Conservation (phyloP, 2,888 invertebrate genomes). For the Phalera bucephala region DNA sequence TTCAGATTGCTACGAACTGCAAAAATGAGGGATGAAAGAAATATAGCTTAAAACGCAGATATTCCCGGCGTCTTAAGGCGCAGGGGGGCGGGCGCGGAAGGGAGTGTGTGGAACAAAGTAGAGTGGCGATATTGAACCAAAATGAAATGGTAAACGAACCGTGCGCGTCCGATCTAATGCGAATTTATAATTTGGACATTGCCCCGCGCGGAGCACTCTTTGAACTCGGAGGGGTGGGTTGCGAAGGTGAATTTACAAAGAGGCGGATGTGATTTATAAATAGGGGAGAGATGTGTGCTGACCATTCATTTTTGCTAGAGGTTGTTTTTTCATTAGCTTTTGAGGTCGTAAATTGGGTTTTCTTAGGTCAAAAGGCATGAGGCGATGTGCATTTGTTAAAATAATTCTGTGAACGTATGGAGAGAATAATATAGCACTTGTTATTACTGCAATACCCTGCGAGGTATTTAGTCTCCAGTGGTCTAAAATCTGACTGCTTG, state of each 20-base stretch:
- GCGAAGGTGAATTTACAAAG: slow-evolving; percentile 72
- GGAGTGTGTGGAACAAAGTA: slow-evolving; percentile 83
- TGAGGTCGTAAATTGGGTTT: slow-evolving; percentile 31
- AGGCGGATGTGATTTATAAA: slow-evolving; percentile 76
- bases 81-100: slow-evolving; percentile 44
- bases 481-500: too few species aligned
- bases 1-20: slow-evolving; percentile 84
- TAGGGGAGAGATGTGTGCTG: slow-evolving; percentile 58
- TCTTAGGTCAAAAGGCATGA: not conserved
- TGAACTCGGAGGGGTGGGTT: slow-evolving; percentile 72
- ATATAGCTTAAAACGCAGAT: slow-evolving; percentile 85
- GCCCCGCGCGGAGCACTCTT: slow-evolving; percentile 74
- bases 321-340: slow-evolving; percentile 60
- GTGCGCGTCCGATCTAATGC: slow-evolving; percentile 83
- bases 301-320: slow-evolving; percentile 56
- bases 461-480: too few species aligned
- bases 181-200: slow-evolving; percentile 83
- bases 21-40: slow-evolving; percentile 85
- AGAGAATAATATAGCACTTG: too few species aligned
- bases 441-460: too few species aligned
- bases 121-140: slow-evolving; percentile 83
- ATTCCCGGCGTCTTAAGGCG: slow-evolving; percentile 82
- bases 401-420: too few species aligned
- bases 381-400: not conserved
- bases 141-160: slow-evolving; percentile 83